These are phyloP conservation scores for Acropternis orthonyx DNA, from an alignment of 2,797 vertebrate species.

Conservation along the genomic window DNA sequence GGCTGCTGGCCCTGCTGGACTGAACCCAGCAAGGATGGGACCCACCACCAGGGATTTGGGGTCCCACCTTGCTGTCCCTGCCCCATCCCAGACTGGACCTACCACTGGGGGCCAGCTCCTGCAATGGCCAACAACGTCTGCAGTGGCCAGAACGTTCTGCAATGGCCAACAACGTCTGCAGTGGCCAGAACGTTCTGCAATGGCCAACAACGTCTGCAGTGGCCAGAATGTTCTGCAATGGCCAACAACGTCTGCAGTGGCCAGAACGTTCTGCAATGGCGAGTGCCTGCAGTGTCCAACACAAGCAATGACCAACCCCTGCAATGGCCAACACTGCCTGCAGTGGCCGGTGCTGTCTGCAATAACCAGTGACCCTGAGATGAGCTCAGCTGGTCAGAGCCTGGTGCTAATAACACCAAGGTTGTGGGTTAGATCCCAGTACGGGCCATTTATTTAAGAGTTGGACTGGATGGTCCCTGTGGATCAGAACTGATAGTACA, in stretches of 20 bases:
- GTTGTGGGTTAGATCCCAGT: background rate
- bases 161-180: background rate
- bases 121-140: background rate
- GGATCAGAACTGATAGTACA: background rate
- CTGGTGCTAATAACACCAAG: background rate
- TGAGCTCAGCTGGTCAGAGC: background rate
- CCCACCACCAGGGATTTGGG: background rate
- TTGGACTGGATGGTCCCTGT: background rate
- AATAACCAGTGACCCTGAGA: background rate
- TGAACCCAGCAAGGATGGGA: accelerated
- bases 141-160: too few species aligned
- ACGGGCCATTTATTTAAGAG: background rate
- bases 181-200: too few species aligned
- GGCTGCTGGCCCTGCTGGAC: accelerated
- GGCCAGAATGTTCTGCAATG: accelerated
- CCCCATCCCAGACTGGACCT: background rate
- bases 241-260: accelerated
- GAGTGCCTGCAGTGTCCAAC: accelerated
- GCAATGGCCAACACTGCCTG: accelerated
- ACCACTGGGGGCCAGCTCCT: accelerated
- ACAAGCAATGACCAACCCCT: too few species aligned
- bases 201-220: accelerated
- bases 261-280: accelerated
- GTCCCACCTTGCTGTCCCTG: background rate
- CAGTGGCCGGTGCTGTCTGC: too few species aligned